A percentile compares a stretch with the other conserved stretches of the same genome.
phyloP scores from a whole-genome alignment of 1,140 invertebrate genomes.

The Apolygus lucorum region DNA sequence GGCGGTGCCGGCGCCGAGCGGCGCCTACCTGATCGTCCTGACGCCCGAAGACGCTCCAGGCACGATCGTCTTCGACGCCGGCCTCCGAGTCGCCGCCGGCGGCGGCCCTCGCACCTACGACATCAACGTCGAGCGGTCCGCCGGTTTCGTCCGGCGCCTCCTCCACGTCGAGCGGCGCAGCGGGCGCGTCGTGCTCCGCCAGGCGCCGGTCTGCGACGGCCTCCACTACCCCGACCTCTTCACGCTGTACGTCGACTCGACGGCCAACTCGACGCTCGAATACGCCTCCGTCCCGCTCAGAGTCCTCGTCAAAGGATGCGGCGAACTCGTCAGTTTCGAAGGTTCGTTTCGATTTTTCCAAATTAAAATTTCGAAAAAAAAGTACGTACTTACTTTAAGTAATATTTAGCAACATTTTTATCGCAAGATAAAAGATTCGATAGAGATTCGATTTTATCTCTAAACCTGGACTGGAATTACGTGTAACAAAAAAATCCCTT shows the following conservation, averaged over 20 bases:
- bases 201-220: slow-evolving; percentile 64
- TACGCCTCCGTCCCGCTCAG: slow-evolving; percentile 73
- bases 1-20: background rate
- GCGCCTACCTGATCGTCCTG: slow-evolving; percentile 57
- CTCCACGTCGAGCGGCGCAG: slow-evolving; percentile 62
- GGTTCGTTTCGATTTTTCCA: too few relatives aligned
- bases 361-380: too few relatives aligned
- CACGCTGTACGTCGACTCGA: slow-evolving; percentile 76
- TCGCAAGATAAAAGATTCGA: too few relatives aligned
- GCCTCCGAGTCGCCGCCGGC: slow-evolving; percentile 62
- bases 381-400: too few relatives aligned
- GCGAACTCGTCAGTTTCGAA: slow-evolving; percentile 31
- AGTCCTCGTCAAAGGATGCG: slow-evolving; percentile 67
- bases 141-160: slow-evolving; percentile 67
- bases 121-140: slow-evolving; percentile 66
- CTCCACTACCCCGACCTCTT: slow-evolving; percentile 73
- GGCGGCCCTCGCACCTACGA: slow-evolving; percentile 46
- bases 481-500: too few relatives aligned
- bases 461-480: too few relatives aligned
- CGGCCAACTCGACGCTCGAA: slow-evolving; percentile 68
- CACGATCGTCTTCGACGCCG: slow-evolving; percentile 65
- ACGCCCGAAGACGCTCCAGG: slow-evolving; percentile 57
- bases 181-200: slow-evolving; percentile 64
- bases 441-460: too few relatives aligned
- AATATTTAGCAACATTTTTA: too few relatives aligned